These are phyloP conservation scores for Agonopterix subpropinquella DNA, from an alignment of 2,888 invertebrate species.

Conservation along the genomic window DNA sequence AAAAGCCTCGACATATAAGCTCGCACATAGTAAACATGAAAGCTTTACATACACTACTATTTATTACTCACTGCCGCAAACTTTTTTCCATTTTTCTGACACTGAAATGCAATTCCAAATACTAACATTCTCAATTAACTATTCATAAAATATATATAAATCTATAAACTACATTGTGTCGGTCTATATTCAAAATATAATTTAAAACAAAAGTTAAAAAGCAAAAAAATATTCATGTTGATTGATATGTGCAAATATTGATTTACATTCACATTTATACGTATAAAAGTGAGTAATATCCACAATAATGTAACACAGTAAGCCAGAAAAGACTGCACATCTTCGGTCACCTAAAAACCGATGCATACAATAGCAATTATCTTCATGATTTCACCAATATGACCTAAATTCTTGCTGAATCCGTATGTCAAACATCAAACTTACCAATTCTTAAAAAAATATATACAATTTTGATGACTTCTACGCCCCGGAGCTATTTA, in stretches of 20 bases:
- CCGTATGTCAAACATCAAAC: neutral
- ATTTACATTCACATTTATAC: too few relatives aligned
- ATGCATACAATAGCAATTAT: neutral
- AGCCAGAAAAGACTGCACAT: too few relatives aligned
- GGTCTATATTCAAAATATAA: neutral
- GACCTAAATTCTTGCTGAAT: too few relatives aligned
- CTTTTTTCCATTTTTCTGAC: slow-evolving; percentile 72
- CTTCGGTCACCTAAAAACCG: too few relatives aligned
- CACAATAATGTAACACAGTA: too few relatives aligned
- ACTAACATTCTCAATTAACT: slow-evolving; percentile 60
- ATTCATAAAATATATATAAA: slow-evolving; percentile 26
- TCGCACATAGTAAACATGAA: slow-evolving; percentile 24
- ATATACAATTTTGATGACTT: neutral
- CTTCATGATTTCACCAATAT: neutral
- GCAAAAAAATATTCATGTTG: too few relatives aligned
- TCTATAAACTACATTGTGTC: slow-evolving; percentile 7
- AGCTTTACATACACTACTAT: slow-evolving; percentile 54
- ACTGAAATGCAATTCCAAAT: slow-evolving; percentile 69
- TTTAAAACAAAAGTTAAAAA: neutral
- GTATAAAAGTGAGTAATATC: too few relatives aligned
- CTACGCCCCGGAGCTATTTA: neutral
- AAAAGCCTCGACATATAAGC: slow-evolving; percentile 21
- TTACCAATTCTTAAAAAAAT: neutral
- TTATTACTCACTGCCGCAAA: slow-evolving; percentile 72
- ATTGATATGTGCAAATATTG: too few relatives aligned